These are phyloP conservation scores for Anagrus nilaparvatae DNA, from an alignment of 1,140 invertebrate species.

Conservation along the genomic window DNA sequence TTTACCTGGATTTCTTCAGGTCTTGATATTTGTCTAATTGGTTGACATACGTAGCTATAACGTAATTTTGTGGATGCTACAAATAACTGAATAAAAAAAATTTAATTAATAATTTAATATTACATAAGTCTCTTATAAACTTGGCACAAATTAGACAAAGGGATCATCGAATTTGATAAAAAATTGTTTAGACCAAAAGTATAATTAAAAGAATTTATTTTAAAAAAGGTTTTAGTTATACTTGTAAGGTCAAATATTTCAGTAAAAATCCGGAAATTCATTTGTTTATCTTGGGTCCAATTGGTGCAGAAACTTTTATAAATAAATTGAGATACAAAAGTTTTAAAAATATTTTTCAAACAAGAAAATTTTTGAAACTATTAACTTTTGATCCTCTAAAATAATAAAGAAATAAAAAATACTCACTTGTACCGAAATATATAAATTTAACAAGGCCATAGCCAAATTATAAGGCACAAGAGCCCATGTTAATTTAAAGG, in stretches of 20 bases:
- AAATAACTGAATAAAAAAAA: slow-evolving; percentile 50
- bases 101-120: too few relatives aligned
- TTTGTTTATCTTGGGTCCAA: too few relatives aligned
- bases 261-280: too few relatives aligned
- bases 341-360: neutral
- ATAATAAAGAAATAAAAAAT: slow-evolving; percentile 1
- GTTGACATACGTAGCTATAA: slow-evolving; percentile 86
- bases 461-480: slow-evolving; percentile 79
- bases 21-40: slow-evolving; percentile 69
- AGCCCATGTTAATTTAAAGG: slow-evolving; percentile 66
- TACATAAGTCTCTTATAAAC: too few relatives aligned
- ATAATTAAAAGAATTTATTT: too few relatives aligned
- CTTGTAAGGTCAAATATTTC: too few relatives aligned
- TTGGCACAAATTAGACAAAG: too few relatives aligned
- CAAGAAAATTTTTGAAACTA: slow-evolving; percentile 3
- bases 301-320: too few relatives aligned
- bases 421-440: slow-evolving; percentile 67
- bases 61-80: slow-evolving; percentile 62
- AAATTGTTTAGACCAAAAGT: too few relatives aligned
- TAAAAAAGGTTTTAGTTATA: too few relatives aligned
- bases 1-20: slow-evolving; percentile 75
- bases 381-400: too few relatives aligned
- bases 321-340: neutral
- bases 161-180: too few relatives aligned
- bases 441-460: slow-evolving; percentile 75